Base-by-base conservation (phyloP, 2,113 vertebrate species). In the Spea multiplicata region DNA sequence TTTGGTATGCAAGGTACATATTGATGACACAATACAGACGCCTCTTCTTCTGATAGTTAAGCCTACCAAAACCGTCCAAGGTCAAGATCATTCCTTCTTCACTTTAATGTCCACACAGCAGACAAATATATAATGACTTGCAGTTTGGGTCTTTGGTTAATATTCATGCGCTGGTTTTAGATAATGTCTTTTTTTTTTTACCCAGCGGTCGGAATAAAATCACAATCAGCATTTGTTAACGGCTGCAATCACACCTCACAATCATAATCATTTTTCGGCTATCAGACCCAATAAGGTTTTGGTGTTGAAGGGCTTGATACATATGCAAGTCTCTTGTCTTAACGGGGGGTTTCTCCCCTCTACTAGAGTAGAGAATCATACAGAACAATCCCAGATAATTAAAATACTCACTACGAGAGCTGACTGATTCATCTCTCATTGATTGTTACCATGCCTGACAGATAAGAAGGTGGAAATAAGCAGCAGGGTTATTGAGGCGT, bases 1-100 rank as follows among this genome's bases (percentile, higher is more conserved):
- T 87, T 82, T 50, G 83, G 88, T 80, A 90, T 86, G 77, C 84
- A 87, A 74, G 85, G 78, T 78, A 84, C 87, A 81, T 75, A 30
- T 65, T n/a, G n/a, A 30, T 65, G 16, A 65, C 62, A 65, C 30
- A 5, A 17, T 30, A 65, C 30, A n/a, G 4, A 17, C 9, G 30
- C 62, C 16, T 44, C n/a, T 44, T 65, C 5, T 44, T 14, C 16
- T 44, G 8, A 30, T 9, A 30, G 30, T 65, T 7, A 8, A 65
- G 62, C 14, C 14, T 65, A 8, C 59, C 5, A 5, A 5, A 14
- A 62, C 7, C n/a, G 5, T 30, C 10, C 66, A 68, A 68, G 66
- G 44, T 68, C 44, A 68, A 68, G 44, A 13, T 6, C 66, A 14
- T 68, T 68, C 5, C 45, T 48, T 14, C 47, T 7, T 65, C 62